Base-by-base conservation (phyloP, 2,797 vertebrate genomes). In the Danio kyathit region DNA sequence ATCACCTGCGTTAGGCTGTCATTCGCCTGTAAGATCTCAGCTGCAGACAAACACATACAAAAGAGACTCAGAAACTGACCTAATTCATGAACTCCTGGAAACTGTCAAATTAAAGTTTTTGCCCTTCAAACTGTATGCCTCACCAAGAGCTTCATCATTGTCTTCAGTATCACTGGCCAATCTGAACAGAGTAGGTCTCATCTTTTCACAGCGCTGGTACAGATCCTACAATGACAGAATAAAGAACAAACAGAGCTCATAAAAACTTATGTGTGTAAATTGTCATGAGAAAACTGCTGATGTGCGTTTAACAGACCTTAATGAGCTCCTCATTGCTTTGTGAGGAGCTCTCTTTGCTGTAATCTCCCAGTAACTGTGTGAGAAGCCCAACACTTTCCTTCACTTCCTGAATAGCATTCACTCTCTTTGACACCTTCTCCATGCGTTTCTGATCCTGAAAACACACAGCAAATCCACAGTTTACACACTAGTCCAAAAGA, bases 151-250 rank as follows among this genome's bases (percentile, higher is more conserved):
- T 88, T 99, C 98, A 13, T 99, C 98, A 0, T 94, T 99, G 86
- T 99, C 98, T 87, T 99, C 98, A 0, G 98, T 99, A 88, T 99
- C 97, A 41, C 97, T 99, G 60, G 98, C 98, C n/a, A 99, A 91
- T 44, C 97, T 92, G 89, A 99, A 99, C 0, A 99, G 92, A 0
- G 97, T 99, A 2, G 97, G 98, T 84, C 98, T 95, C 98, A 99
- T 97, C 85, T 97, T 97, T 88, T 99, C 98, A 61, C 98, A 99
- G 85, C 97, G 96, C 90, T 97, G 96, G 88, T 97, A 99, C 78
- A 99, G 90, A 87, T 99, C 97, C 98, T 99, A 89, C 21, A 84
- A 84, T 81, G 0, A 80, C 21, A 66, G 89, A 74, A 79, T 59
- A 59, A 54, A 59, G n/a, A 69, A 9, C 17, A 48, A 10, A 11